These are phyloP conservation scores for Varanus salvator DNA, from an alignment of 2,113 vertebrate species.

Conservation along the genomic window DNA sequence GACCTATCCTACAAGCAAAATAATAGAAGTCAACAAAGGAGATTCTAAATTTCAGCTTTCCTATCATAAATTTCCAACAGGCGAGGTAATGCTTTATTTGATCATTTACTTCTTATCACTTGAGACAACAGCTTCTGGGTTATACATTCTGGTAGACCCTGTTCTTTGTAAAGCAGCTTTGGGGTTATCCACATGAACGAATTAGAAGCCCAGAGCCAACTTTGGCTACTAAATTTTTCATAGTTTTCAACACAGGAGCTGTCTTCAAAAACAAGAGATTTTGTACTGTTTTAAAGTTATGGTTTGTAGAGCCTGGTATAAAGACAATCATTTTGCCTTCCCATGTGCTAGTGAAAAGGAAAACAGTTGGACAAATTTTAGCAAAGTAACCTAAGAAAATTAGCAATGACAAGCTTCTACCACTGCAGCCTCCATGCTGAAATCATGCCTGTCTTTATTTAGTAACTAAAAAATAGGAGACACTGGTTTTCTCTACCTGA, in stretches of 20 bases:
- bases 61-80: not conserved
- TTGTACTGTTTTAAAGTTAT: not conserved
- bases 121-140: not conserved
- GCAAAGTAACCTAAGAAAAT: not conserved
- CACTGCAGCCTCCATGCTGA: not conserved
- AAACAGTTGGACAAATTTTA: not conserved
- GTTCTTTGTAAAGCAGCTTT: not conserved
- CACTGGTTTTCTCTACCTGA: too few relatives aligned
- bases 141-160: not conserved
- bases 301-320: not conserved
- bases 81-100: not conserved
- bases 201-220: not conserved
- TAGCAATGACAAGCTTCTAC: not conserved
- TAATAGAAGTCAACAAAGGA: not conserved
- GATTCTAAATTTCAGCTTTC: not conserved
- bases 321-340: not conserved
- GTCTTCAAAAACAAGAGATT: not conserved
- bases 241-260: not conserved
- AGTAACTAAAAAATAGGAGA: not conserved
- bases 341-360: not conserved
- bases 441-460: not conserved
- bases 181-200: not conserved
- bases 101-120: not conserved
- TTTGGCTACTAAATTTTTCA: conserved; percentile 1
- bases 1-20: not conserved